phyloP scores from a whole-genome alignment of 2,113 vertebrate species.

The Dasyurus viverrinus region DNA sequence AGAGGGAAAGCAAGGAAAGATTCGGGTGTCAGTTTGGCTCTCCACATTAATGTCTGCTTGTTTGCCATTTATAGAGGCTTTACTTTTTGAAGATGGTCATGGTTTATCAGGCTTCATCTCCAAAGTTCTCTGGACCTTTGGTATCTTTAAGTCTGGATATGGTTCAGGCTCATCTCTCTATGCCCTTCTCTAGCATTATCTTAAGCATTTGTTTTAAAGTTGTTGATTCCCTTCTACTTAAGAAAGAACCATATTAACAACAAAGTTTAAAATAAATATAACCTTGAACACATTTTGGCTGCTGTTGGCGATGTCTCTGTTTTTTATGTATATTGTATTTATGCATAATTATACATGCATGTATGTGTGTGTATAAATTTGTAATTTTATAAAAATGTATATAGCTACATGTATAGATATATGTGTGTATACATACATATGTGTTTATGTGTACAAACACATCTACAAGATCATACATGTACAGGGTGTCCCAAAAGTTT shows the following conservation, averaged over 20 bases:
- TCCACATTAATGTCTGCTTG: constrained; percentile 54
- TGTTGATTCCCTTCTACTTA: not conserved
- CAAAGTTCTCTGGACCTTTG: constrained; percentile 59
- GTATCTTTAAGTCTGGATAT: constrained; percentile 35
- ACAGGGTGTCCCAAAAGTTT: not conserved
- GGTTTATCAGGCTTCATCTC: constrained; percentile 34
- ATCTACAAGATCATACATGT: not conserved
- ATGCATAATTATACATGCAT: not conserved
- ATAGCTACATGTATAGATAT: too few species aligned
- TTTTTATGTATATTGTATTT: not conserved
- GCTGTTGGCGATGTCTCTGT: not conserved
- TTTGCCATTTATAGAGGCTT: constrained; percentile 65
- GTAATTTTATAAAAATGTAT: too few species aligned
- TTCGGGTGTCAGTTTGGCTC: constrained; percentile 80
- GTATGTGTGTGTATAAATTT: not conserved
- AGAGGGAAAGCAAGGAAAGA: constrained; percentile 75
- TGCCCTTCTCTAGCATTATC: not conserved
- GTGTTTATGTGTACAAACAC: too few species aligned
- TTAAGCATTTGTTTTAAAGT: not conserved
- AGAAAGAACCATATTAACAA: not conserved
- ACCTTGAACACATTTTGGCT: constrained; percentile 8
- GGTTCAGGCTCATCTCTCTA: not conserved
- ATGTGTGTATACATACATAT: too few species aligned
- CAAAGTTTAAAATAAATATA: not conserved
- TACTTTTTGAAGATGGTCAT: constrained; percentile 63